These are phyloP conservation scores for Larimichthys polyactis DNA, from an alignment of 2,113 vertebrate genomes.

Conservation along the genomic window DNA sequence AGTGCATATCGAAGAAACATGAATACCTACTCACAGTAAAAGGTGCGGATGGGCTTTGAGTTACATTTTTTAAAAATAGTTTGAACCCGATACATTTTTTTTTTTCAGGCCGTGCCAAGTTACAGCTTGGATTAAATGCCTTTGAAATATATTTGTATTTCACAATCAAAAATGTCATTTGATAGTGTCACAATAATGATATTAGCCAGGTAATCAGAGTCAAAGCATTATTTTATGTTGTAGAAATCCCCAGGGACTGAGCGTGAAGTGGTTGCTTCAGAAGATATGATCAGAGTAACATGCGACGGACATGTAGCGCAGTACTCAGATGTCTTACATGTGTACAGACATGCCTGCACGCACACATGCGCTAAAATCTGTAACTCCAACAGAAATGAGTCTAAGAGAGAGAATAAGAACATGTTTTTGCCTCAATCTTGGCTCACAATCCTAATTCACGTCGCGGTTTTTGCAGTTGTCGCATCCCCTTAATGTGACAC, in stretches of 20 bases:
- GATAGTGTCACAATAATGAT: neutral
- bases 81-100: neutral
- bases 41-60: neutral
- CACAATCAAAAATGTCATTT: neutral
- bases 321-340: slow-evolving; percentile 12
- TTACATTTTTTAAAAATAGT: neutral
- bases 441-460: slow-evolving; percentile 29
- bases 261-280: slow-evolving; percentile 1
- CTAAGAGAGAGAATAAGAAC: neutral
- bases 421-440: slow-evolving; percentile 51
- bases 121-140: neutral
- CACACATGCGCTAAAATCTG: neutral
- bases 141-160: slow-evolving; percentile 17
- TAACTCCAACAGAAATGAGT: neutral
- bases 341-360: neutral
- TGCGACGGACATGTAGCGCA: slow-evolving; percentile 4
- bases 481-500: slow-evolving; percentile 49
- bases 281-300: slow-evolving; percentile 26
- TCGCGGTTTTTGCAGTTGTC: slow-evolving; percentile 62
- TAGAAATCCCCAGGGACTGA: slow-evolving; percentile 17
- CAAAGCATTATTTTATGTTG: slow-evolving; percentile 8
- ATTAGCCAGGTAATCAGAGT: neutral
- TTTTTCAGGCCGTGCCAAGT: neutral
- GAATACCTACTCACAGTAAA: slow-evolving; percentile 5
- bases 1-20: slow-evolving; percentile 3